Conservation (phyloP, 2,888 invertebrate species). For the Folsomia manolachei region DNA sequence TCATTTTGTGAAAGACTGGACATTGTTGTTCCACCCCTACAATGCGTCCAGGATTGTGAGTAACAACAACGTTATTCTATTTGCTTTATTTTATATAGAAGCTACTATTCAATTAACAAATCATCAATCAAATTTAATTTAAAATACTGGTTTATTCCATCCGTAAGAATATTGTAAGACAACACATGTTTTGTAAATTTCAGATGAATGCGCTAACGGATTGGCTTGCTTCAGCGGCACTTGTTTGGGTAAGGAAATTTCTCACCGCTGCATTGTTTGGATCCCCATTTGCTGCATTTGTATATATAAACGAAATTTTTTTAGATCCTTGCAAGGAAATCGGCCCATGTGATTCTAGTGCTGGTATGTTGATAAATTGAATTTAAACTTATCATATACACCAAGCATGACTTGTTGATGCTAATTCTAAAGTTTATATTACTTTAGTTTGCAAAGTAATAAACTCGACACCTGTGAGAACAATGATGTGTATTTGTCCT, state of each 20-base stretch:
- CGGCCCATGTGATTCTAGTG: slow-evolving; percentile 67
- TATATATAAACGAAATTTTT: slow-evolving; percentile 69
- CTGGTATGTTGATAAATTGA: background rate
- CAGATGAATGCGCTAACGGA: slow-evolving; percentile 76
- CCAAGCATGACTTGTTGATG: background rate
- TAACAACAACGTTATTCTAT: too few relatives aligned
- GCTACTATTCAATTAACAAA: too few relatives aligned
- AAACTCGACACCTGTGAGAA: slow-evolving; percentile 79
- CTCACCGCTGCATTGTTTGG: too few relatives aligned
- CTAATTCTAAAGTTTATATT: too few relatives aligned
- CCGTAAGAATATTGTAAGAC: too few relatives aligned
- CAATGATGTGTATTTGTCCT: slow-evolving; percentile 83
- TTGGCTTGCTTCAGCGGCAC: slow-evolving; percentile 77
- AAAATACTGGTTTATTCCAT: too few relatives aligned
- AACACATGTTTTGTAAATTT: too few relatives aligned
- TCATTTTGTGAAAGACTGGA: slow-evolving; percentile 58
- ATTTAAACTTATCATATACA: background rate
- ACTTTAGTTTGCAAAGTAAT: slow-evolving; percentile 70
- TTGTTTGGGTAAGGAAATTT: too few relatives aligned
- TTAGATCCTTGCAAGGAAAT: slow-evolving; percentile 72
- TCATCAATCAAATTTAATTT: too few relatives aligned
- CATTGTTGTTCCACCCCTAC: slow-evolving; percentile 56
- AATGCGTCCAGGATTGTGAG: slow-evolving; percentile 74
- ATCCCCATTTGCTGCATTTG: too few relatives aligned
- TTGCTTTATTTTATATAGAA: too few relatives aligned